These are phyloP conservation scores for Dryomyza anilis DNA, from an alignment of 2,888 invertebrate species.

Conservation along the genomic window DNA sequence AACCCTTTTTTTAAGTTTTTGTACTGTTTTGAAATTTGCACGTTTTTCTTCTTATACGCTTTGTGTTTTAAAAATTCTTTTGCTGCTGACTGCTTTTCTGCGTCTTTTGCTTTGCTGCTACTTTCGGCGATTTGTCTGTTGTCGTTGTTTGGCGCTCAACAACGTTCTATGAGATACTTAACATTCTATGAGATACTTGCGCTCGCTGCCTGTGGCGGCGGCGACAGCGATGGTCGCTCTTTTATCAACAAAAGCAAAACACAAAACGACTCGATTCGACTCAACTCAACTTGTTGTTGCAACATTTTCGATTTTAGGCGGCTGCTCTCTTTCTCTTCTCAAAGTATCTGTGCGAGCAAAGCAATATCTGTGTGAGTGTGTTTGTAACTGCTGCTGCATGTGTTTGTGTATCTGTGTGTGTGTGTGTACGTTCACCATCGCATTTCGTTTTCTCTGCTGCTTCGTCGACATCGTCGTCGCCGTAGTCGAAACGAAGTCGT, in stretches of 20 bases:
- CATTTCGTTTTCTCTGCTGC: constrained; percentile 27
- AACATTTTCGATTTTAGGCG: background rate
- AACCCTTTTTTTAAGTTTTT: too few relatives aligned
- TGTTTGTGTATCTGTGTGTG: constrained; percentile 16
- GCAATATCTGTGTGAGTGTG: constrained; percentile 5
- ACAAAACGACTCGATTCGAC: background rate
- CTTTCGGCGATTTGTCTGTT: background rate
- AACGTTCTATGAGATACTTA: constrained; percentile 5
- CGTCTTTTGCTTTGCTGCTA: background rate
- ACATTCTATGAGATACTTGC: too few relatives aligned
- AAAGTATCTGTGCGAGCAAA: too few relatives aligned
- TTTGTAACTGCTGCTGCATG: constrained; percentile 14
- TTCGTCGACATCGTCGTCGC: constrained; percentile 18
- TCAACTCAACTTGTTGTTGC: background rate
- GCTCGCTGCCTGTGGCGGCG: too few relatives aligned
- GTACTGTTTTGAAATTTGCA: background rate
- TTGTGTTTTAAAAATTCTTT: too few relatives aligned
- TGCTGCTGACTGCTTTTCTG: background rate
- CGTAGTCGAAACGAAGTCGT: constrained; percentile 9
- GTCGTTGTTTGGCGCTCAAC: background rate
- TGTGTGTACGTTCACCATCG: constrained; percentile 27
- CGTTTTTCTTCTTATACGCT: background rate
- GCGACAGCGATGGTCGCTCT: constrained; percentile 10
- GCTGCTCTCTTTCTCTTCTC: background rate
- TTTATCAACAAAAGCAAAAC: constrained; percentile 10